phyloP scores from a whole-genome alignment of 1,140 invertebrate species.

The Holcopasites calliopsidis region DNA sequence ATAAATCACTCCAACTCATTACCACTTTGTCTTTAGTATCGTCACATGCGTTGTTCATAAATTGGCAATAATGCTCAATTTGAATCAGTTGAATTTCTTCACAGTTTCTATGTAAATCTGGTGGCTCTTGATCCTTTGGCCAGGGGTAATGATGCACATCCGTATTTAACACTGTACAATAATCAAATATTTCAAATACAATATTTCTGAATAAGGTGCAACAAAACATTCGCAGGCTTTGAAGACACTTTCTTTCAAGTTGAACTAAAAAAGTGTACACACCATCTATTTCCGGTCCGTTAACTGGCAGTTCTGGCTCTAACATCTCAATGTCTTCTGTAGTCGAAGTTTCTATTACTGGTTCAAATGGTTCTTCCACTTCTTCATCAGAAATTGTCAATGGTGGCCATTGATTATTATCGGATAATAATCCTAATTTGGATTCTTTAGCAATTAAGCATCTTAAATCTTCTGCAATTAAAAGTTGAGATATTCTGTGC shows the following conservation, averaged over 20 bases:
- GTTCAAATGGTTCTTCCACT: slow-evolving; percentile 33
- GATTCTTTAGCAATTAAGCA: slow-evolving; percentile 79
- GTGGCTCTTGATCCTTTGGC: slow-evolving; percentile 82
- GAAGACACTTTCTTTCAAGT: no score
- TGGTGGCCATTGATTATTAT: slow-evolving; percentile 61
- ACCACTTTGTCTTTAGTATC: neutral
- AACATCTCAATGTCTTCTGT: slow-evolving; percentile 43
- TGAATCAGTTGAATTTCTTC: slow-evolving; percentile 83
- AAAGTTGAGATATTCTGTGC: slow-evolving; percentile 88
- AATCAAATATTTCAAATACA: slow-evolving; percentile 23
- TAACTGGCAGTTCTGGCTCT: slow-evolving; percentile 15
- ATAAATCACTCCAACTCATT: neutral
- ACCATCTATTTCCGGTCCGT: slow-evolving; percentile 61
- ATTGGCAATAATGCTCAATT: slow-evolving; percentile 84
- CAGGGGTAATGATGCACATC: slow-evolving; percentile 76
- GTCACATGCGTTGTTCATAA: slow-evolving; percentile 71
- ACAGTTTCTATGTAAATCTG: slow-evolving; percentile 83
- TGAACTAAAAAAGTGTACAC: slow-evolving; percentile 7
- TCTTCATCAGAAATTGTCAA: slow-evolving; percentile 51
- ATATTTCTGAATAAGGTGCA: neutral
- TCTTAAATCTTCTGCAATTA: slow-evolving; percentile 91
- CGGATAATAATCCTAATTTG: slow-evolving; percentile 68
- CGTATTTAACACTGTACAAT: slow-evolving; percentile 52
- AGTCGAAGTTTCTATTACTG: slow-evolving; percentile 28
- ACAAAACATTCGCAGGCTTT: no score